Evolutionary conservation across 2,113 vertebrate genomes (phyloP).

Genomic region (Muntiacus muntjak): DNA sequence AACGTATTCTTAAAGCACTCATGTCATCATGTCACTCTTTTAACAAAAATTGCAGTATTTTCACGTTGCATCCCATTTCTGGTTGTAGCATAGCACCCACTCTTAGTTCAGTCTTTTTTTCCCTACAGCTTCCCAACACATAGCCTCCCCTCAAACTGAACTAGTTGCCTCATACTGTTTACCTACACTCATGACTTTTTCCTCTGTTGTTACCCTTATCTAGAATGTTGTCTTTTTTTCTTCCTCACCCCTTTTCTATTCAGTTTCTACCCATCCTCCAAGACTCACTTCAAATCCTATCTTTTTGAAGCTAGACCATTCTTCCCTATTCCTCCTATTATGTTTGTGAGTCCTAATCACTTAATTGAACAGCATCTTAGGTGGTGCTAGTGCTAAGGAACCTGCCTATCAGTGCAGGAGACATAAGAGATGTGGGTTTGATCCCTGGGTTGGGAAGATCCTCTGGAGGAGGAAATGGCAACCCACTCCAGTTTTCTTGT

Average conservation of each 20-base stretch:
- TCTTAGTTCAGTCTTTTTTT: constrained; percentile 6
- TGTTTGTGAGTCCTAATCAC: constrained; percentile 2
- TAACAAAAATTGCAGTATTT: neutral
- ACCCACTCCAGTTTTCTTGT: neutral
- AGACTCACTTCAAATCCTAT: neutral
- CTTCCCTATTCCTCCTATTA: neutral
- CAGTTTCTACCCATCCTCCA: neutral
- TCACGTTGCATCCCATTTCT: neutral
- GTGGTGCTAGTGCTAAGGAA: neutral
- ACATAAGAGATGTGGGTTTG: neutral
- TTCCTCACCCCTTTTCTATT: neutral
- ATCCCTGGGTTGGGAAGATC: neutral
- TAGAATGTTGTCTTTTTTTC: neutral
- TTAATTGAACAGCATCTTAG: neutral
- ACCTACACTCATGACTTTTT: neutral
- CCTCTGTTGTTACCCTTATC: neutral
- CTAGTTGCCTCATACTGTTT: neutral
- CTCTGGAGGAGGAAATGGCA: neutral
- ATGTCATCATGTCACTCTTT: neutral
- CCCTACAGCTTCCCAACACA: neutral
- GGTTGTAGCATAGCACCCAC: neutral
- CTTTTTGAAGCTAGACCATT: neutral
- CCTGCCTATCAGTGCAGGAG: neutral
- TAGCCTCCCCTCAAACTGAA: neutral
- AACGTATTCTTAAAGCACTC: neutral